Conservation (phyloP, 2,888 invertebrate genomes). For the Xiphydria camelus region DNA sequence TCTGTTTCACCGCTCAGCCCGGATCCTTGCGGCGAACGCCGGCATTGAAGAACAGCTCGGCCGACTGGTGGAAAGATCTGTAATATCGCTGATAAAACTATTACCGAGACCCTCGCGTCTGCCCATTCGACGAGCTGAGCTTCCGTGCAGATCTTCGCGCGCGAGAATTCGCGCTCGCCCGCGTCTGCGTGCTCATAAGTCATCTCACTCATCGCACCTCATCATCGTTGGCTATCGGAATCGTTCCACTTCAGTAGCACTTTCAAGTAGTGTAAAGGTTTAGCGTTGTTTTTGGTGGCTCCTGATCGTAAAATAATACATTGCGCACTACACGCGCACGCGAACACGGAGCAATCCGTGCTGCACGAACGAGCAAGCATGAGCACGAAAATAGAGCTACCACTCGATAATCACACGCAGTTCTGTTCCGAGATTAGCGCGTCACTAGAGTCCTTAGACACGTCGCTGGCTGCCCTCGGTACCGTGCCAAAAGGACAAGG, state of each 20-base stretch:
- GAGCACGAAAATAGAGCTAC: conserved; percentile 42
- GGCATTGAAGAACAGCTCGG: too few species aligned
- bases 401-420: conserved; percentile 49
- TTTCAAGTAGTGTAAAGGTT: too few species aligned
- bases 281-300: too few species aligned
- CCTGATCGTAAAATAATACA: neutral
- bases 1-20: too few species aligned
- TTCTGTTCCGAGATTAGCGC: conserved; percentile 57
- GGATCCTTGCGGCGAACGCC: too few species aligned
- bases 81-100: too few species aligned
- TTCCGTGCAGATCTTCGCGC: too few species aligned
- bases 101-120: too few species aligned
- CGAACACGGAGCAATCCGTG: neutral
- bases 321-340: neutral
- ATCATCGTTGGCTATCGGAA: neutral
- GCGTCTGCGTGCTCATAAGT: conserved; percentile 5
- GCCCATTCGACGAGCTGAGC: too few species aligned
- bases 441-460: conserved; percentile 56
- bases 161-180: too few species aligned
- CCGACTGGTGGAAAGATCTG: too few species aligned
- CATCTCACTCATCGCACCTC: conserved; percentile 10
- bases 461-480: conserved; percentile 58
- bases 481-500: conserved; percentile 57
- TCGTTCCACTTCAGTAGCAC: conserved; percentile 10
- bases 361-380: conserved; percentile 34